Evolutionary conservation across 2,888 invertebrate species (phyloP), one percentile per base, ranked within the genome.

Genomic region (Spodoptera picta): DNA sequence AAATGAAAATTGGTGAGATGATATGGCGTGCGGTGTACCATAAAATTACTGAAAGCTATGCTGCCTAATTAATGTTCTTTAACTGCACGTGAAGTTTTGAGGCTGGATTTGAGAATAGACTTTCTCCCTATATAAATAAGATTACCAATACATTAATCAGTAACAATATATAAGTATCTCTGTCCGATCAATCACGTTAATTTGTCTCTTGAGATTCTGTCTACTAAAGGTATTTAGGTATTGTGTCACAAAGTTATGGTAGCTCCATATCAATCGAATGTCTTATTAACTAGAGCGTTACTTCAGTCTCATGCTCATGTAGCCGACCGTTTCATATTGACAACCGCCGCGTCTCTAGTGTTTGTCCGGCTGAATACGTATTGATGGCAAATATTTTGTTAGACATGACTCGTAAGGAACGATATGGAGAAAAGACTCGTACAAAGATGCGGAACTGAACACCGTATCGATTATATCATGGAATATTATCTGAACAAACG

Each of bases 361-460:
- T 79, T 79, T 74, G 74, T 65, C 60, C 44, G 60, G 74, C 65
- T 69, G 68, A 69, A 79, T 76, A 76, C 59, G 54, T 66, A 69
- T 66, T 64, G 66, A 66, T 69, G 55, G 61, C 69, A 67, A 77
- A 74, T 77, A 69, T 75, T 73, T 46, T 66, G 60, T 65, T 63
- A 66, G 62, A 52, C 48, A 59, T 46, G 48, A 60, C 49, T 72
- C 46, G 49, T 56, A 62, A 61, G 50, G 54, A 36, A 57, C 44
- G 50, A 56, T 48, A 52, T 24, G 11, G 23, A 54, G 49, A 52
- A 72, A 55, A 61, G 50, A 54, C 14, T 45, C 42, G 36, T 3
- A 53, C 50, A 65, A 60, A 60, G 45, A 23, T 24, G 42, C 41
- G 24, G 45, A 64, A 60, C 24, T 24, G 27, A 14, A 27, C 19